Conservation (phyloP, 2,113 vertebrate genomes). For the Oncorhynchus kisutch region DNA sequence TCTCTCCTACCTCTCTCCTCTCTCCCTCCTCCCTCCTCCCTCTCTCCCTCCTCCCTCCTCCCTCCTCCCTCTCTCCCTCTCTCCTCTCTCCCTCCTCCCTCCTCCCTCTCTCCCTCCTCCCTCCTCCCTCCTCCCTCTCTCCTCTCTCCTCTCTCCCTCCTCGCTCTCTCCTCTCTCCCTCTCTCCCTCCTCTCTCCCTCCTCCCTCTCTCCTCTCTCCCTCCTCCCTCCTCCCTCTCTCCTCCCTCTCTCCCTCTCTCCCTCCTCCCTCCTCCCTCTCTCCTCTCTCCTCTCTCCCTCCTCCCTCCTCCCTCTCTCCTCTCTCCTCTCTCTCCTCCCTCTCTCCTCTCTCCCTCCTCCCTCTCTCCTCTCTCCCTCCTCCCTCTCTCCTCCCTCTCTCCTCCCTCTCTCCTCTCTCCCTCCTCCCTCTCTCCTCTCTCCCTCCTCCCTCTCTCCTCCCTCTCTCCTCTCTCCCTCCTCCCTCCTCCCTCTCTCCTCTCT, state of each 20-base stretch:
- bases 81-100: constrained; percentile 22
- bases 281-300: not conserved
- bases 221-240: not conserved
- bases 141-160: not conserved
- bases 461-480: not conserved
- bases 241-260: constrained; percentile 16
- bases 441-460: not conserved
- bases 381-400: not conserved
- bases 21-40: not conserved
- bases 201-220: not conserved
- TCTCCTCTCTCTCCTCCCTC: constrained; percentile 23
- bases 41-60: not conserved
- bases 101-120: too few relatives aligned
- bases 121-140: not conserved
- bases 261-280: not conserved
- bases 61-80: not conserved
- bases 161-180: constrained; percentile 4
- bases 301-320: not conserved
- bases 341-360: not conserved
- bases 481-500: not conserved
- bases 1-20: constrained; percentile 18
- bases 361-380: not conserved
- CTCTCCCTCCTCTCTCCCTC: not conserved
- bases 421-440: not conserved
- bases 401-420: constrained; percentile 5